Evolutionary conservation across 1,140 invertebrate species (phyloP).

Genomic region (Tribolium castaneum): DNA sequence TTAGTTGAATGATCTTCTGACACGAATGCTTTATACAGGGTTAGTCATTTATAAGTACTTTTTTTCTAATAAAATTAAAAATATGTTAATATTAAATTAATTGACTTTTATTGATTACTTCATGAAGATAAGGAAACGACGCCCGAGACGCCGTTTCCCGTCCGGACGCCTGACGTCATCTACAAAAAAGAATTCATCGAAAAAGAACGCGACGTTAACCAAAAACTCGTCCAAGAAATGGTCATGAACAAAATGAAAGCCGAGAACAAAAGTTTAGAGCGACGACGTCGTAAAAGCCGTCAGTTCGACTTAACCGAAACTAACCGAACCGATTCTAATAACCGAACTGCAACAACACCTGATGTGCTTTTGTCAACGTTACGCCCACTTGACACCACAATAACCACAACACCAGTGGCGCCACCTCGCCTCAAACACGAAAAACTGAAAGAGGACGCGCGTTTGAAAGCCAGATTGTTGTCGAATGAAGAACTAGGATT

Average conservation of each 20-base stretch:
- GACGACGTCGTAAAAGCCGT: conserved; percentile 53
- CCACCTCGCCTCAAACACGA: conserved; percentile 65
- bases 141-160: conserved; percentile 37
- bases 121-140: conserved; percentile 20
- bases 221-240: conserved; percentile 72
- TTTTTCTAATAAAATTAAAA: too few species aligned
- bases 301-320: conserved; percentile 49
- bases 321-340: background rate
- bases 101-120: too few species aligned
- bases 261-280: conserved; percentile 69
- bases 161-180: conserved; percentile 51
- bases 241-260: conserved; percentile 81
- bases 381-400: too few species aligned
- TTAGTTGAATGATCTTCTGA: too few species aligned
- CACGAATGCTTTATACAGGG: too few species aligned
- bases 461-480: conserved; percentile 75
- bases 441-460: conserved; percentile 74
- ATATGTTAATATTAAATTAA: too few species aligned
- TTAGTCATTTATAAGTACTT: too few species aligned
- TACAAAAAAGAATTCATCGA: conserved; percentile 61
- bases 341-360: conserved; percentile 43
- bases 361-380: conserved; percentile 58
- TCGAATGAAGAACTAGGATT: conserved; percentile 72
- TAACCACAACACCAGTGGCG: conserved; percentile 63
- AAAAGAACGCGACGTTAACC: conserved; percentile 61